Evolutionary conservation across 2,797 vertebrate genomes (phyloP).

Genomic region (Siniperca undulata): DNA sequence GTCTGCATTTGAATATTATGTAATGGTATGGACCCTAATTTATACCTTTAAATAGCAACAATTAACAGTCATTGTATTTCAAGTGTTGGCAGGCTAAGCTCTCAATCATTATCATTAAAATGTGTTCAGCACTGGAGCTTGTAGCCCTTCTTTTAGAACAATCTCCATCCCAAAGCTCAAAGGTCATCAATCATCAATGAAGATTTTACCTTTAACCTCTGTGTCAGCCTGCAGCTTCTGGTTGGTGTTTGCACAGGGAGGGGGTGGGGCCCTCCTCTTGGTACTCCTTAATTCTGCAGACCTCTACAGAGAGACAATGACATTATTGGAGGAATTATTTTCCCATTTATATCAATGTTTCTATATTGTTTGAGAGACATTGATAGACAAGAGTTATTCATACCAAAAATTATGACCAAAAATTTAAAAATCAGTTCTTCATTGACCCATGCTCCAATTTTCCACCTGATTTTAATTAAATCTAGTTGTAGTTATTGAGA

Average conservation of each 20-base stretch:
- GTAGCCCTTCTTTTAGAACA: not conserved
- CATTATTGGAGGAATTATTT: not conserved
- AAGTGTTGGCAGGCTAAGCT: not conserved
- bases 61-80: not conserved
- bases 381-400: not conserved
- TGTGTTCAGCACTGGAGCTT: not conserved
- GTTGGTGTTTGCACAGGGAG: conserved; percentile 76
- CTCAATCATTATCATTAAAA: not conserved
- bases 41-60: not conserved
- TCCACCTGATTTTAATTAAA: not conserved
- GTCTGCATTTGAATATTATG: not conserved
- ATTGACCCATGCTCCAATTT: not conserved
- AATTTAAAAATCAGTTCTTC: not conserved
- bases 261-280: conserved; percentile 92
- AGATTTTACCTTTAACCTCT: conserved; percentile 70
- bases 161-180: not conserved
- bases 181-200: not conserved
- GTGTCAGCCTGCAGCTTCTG: conserved; percentile 56
- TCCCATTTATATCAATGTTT: not conserved
- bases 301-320: conserved; percentile 45
- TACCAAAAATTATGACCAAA: no score
- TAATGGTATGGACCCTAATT: not conserved
- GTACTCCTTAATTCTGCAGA: conserved; percentile 85
- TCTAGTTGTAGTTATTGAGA: not conserved
- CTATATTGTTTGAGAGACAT: not conserved